These are phyloP conservation scores for Periparus ater DNA, from an alignment of 2,797 vertebrate species.

Conservation along the genomic window DNA sequence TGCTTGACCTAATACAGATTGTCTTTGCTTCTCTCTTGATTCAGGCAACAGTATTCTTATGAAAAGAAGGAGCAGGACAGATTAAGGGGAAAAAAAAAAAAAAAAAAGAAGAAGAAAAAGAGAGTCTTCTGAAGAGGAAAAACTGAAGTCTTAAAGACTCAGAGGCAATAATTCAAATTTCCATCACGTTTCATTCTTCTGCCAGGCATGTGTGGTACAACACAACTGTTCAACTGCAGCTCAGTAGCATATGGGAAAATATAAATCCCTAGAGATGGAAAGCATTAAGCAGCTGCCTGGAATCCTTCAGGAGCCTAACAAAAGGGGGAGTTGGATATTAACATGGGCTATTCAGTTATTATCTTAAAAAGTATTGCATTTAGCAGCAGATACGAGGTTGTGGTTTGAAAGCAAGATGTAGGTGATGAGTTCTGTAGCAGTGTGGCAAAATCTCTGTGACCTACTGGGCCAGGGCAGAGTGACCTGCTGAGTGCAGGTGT, in stretches of 20 bases:
- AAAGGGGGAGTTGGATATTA: neutral
- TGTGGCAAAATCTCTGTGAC: neutral
- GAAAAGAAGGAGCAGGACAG: neutral
- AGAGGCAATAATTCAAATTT: neutral
- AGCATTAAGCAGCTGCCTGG: slow-evolving; percentile 33
- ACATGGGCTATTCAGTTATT: neutral
- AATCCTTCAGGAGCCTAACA: neutral
- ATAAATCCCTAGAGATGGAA: slow-evolving; percentile 15
- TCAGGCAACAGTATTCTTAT: neutral
- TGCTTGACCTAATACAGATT: slow-evolving; percentile 31
- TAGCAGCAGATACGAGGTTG: neutral
- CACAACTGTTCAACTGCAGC: neutral
- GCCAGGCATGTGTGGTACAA: neutral
- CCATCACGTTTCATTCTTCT: neutral
- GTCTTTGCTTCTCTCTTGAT: neutral
- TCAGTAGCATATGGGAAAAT: slow-evolving; percentile 7
- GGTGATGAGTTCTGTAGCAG: neutral
- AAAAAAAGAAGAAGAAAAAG: too few species aligned
- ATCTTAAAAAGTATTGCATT: neutral
- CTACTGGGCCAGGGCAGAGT: neutral
- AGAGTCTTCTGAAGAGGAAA: neutral
- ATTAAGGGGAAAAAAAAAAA: neutral
- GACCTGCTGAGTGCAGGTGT: neutral
- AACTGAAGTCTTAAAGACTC: neutral
- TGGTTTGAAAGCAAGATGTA: neutral